These are phyloP conservation scores for Gobiocypris rarus DNA, from an alignment of 2,113 vertebrate species.

Conservation along the genomic window DNA sequence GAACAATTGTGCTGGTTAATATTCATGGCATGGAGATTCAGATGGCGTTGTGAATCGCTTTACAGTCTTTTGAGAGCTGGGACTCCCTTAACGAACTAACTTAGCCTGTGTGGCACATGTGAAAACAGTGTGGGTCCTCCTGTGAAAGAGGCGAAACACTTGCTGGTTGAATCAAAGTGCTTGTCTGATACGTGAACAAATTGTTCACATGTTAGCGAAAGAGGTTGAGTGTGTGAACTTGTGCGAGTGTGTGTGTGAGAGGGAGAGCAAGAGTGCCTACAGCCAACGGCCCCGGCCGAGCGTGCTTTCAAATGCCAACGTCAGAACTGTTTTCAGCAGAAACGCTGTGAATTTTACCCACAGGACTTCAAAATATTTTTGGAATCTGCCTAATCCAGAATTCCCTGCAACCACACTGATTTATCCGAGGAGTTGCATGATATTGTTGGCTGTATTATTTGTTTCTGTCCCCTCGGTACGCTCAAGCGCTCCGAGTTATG, in stretches of 20 bases:
- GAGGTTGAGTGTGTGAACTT: neutral
- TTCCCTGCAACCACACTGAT: slow-evolving; percentile 18
- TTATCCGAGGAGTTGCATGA: slow-evolving; percentile 9
- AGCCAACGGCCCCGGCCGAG: slow-evolving; percentile 32
- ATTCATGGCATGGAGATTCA: slow-evolving; percentile 60
- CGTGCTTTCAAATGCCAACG: slow-evolving; percentile 65
- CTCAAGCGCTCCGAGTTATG: neutral
- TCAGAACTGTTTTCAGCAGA: slow-evolving; percentile 46
- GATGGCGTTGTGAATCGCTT: slow-evolving; percentile 49
- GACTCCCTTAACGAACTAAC: slow-evolving; percentile 23
- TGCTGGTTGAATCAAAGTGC: neutral
- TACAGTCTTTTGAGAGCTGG: slow-evolving; percentile 34
- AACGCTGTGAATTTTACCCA: slow-evolving; percentile 53
- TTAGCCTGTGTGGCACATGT: slow-evolving; percentile 17
- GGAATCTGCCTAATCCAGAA: slow-evolving; percentile 6
- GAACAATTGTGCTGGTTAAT: slow-evolving; percentile 63
- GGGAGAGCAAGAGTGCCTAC: slow-evolving; percentile 18
- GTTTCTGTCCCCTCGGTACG: neutral
- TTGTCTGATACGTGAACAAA: slow-evolving; percentile 8
- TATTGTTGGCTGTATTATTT: slow-evolving; percentile 21
- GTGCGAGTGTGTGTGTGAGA: neutral
- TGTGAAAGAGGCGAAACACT: neutral
- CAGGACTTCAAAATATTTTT: slow-evolving; percentile 3
- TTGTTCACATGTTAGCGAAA: slow-evolving; percentile 6
- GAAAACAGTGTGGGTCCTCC: neutral